Evolutionary conservation across 1,140 invertebrate genomes (phyloP).

Genomic region (Zaprionus tsacasi): DNA sequence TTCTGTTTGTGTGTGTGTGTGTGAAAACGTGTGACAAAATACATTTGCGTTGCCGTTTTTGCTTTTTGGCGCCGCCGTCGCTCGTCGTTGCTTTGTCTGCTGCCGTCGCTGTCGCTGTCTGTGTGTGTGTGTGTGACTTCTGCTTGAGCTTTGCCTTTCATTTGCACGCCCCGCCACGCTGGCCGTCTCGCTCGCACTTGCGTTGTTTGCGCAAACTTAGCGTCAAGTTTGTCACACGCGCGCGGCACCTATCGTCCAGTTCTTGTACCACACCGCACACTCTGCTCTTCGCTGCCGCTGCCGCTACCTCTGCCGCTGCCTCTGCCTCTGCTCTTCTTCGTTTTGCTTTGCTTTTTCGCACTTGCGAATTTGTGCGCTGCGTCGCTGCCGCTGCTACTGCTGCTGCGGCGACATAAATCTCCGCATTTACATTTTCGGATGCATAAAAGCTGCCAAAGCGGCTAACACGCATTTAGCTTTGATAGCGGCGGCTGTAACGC

Average conservation of each 20-base stretch:
- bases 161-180: slow-evolving; percentile 67
- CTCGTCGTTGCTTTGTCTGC: slow-evolving; percentile 59
- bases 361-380: slow-evolving; percentile 56
- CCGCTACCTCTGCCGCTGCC: slow-evolving; percentile 5
- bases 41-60: slow-evolving; percentile 80
- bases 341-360: slow-evolving; percentile 68
- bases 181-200: slow-evolving; percentile 60
- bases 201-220: slow-evolving; percentile 71
- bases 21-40: slow-evolving; percentile 78
- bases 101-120: slow-evolving; percentile 12
- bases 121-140: slow-evolving; percentile 38
- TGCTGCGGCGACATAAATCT: slow-evolving; percentile 54
- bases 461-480: slow-evolving; percentile 64
- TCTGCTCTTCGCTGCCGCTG: slow-evolving; percentile 11
- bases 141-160: slow-evolving; percentile 80
- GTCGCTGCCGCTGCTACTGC: slow-evolving; percentile 19
- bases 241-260: slow-evolving; percentile 40
- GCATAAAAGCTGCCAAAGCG: slow-evolving; percentile 76
- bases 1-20: slow-evolving; percentile 43
- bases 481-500: slow-evolving; percentile 5
- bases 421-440: slow-evolving; percentile 72
- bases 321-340: slow-evolving; percentile 2
- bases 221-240: slow-evolving; percentile 79
- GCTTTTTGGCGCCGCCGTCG: slow-evolving; percentile 56
- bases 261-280: slow-evolving; percentile 18